These are phyloP conservation scores for Gambusia affinis DNA, from an alignment of 2,113 vertebrate genomes.

Conservation along the genomic window DNA sequence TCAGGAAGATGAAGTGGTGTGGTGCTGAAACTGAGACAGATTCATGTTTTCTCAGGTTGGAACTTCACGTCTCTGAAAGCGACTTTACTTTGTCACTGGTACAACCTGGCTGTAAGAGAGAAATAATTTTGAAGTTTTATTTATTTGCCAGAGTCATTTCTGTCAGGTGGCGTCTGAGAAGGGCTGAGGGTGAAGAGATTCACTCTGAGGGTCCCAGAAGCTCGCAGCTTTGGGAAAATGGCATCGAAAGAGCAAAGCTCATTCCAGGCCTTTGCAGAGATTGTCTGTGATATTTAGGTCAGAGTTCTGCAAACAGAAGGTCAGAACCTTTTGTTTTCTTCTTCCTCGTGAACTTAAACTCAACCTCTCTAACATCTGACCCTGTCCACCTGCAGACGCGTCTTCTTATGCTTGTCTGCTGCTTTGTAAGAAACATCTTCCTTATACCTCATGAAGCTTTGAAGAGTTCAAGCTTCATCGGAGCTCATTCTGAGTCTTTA, in stretches of 20 bases:
- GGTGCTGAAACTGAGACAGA: background rate
- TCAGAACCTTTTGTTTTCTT: background rate
- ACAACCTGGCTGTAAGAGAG: background rate
- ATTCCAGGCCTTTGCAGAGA: background rate
- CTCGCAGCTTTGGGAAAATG: too few species aligned
- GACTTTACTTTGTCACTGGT: background rate
- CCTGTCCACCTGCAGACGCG: background rate
- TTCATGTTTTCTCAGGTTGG: background rate
- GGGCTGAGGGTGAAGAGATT: background rate
- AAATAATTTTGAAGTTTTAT: too few species aligned
- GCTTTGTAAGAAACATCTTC: background rate
- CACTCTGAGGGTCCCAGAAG: background rate
- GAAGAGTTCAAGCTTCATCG: too few species aligned
- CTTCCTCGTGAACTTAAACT: too few species aligned
- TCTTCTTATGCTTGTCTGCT: background rate
- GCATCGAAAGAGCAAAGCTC: background rate
- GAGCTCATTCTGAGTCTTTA: too few species aligned
- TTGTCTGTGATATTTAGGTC: constrained; percentile 3
- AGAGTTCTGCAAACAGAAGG: background rate
- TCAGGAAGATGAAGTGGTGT: background rate
- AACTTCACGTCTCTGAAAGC: too few species aligned
- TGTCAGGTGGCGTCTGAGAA: background rate
- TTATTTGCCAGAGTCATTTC: too few species aligned
- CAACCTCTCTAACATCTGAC: background rate
- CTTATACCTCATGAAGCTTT: too few species aligned